Evolutionary conservation across 1,140 invertebrate species (phyloP), one percentile per base, ranked within the genome.

Genomic region (Cardiocondyla obscurior): DNA sequence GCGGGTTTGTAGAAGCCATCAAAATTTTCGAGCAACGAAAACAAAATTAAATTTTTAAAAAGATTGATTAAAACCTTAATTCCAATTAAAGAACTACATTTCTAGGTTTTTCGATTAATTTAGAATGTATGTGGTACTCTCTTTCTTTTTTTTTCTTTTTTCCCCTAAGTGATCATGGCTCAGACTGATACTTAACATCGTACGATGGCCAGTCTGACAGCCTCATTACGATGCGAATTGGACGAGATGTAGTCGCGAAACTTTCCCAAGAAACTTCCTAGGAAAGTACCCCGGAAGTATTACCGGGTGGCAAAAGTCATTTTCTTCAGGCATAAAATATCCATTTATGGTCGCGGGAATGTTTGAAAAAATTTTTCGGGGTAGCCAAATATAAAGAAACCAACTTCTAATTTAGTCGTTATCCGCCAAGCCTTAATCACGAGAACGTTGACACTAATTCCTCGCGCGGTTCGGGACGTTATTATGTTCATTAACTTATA

Each of bases 211-310:
- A 79, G 46, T 79, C 74, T 79, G 62, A 79, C 74, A 79, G 46
- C 36, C 74, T 79, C 62, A 79, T 79, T 69, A 79, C 74, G 62
- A 79, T 79, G 74, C 74, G 74, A 79, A 79, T 79, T 79, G 74
- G 74, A 69, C 33, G 74, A 39, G 62, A 69, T 79, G 74, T 67
- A 79, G 62, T 79, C 46, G 74, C 36, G 44, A 69, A 79, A 79
- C 74, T 79, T 79, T 55, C 16, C 74, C 22, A 69, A 53, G 74
- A 79, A 79, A 79, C 74, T 79, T 79, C 33, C 62, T 67, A 79
- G 55, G 74, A 79, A 79, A 79, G 74, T 79, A 79, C 46, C 46
- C 10, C 25, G 49, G 74, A 33, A 79, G 46, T 79, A 69, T 79
- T 79, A 79, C 74, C 42, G 33, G 12, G 10, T 67, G 74, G 22